These are phyloP conservation scores for Phortica variegata DNA, from an alignment of 1,140 invertebrate species.

Conservation along the genomic window DNA sequence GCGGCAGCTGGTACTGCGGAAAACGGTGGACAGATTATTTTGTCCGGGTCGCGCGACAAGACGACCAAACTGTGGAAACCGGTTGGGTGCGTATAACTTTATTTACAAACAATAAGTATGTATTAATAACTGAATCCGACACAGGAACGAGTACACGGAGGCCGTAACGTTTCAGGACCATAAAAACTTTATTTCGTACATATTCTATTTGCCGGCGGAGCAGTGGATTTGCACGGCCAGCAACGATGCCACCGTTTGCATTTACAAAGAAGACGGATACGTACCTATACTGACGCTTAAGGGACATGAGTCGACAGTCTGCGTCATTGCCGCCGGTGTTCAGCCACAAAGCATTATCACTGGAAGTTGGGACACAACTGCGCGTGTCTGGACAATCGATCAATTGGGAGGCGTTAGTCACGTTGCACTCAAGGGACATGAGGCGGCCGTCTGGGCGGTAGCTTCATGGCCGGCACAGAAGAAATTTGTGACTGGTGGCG, in stretches of 20 bases:
- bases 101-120: neutral
- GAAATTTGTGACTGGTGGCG: constrained; percentile 79
- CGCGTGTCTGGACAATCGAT: constrained; percentile 73
- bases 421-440: constrained; percentile 71
- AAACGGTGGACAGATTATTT: constrained; percentile 67
- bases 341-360: constrained; percentile 59
- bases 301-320: constrained; percentile 77
- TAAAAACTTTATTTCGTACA: constrained; percentile 80
- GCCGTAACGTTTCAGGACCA: constrained; percentile 76
- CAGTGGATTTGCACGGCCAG: constrained; percentile 81
- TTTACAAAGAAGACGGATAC: constrained; percentile 67
- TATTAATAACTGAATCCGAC: neutral
- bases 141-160: constrained; percentile 61
- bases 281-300: constrained; percentile 68
- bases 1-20: constrained; percentile 68
- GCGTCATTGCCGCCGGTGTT: constrained; percentile 57
- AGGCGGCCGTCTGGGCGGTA: constrained; percentile 87
- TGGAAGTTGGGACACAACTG: constrained; percentile 90
- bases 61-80: constrained; percentile 82
- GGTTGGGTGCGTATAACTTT: constrained; percentile 63
- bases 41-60: constrained; percentile 85
- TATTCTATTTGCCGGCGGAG: constrained; percentile 76
- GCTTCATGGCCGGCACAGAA: constrained; percentile 62
- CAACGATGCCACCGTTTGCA: constrained; percentile 81
- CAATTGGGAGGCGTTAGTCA: constrained; percentile 59